Evolutionary conservation across 2,113 vertebrate species (phyloP).

Genomic region (Triplophysa siluroides): DNA sequence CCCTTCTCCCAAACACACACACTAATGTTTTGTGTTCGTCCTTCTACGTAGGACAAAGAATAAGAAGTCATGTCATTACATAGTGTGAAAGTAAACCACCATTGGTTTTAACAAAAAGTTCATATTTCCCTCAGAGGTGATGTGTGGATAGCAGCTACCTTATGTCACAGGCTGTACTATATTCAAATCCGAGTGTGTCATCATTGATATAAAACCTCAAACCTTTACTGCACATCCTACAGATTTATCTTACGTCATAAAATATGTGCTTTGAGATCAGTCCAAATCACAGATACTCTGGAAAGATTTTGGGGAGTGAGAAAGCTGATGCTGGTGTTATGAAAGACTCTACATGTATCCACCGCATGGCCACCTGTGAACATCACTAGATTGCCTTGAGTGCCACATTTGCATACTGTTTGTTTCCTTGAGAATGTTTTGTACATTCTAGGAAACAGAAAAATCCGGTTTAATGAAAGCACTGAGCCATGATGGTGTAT

Average conservation of each 20-base stretch:
- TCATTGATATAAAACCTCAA: constrained; percentile 2
- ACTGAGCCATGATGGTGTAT: background rate
- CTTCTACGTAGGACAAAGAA: background rate
- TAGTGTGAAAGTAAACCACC: background rate
- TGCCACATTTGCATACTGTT: background rate
- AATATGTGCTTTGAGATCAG: background rate
- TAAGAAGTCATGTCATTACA: background rate
- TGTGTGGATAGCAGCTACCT: background rate
- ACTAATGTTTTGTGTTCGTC: background rate
- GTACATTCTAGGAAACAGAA: background rate
- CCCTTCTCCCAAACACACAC: no score
- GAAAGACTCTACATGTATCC: background rate
- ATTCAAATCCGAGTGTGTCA: background rate
- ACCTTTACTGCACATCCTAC: background rate
- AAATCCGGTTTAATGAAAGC: background rate
- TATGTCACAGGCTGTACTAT: background rate
- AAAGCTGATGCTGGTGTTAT: background rate
- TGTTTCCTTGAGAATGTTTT: background rate
- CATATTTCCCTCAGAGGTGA: background rate
- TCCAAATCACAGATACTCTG: background rate
- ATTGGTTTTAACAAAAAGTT: background rate
- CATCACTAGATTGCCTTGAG: background rate
- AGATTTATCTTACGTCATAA: background rate
- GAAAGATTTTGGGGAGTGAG: background rate
- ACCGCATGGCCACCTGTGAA: background rate